These are phyloP conservation scores for Sitta europaea DNA, from an alignment of 2,113 vertebrate species.

Conservation along the genomic window DNA sequence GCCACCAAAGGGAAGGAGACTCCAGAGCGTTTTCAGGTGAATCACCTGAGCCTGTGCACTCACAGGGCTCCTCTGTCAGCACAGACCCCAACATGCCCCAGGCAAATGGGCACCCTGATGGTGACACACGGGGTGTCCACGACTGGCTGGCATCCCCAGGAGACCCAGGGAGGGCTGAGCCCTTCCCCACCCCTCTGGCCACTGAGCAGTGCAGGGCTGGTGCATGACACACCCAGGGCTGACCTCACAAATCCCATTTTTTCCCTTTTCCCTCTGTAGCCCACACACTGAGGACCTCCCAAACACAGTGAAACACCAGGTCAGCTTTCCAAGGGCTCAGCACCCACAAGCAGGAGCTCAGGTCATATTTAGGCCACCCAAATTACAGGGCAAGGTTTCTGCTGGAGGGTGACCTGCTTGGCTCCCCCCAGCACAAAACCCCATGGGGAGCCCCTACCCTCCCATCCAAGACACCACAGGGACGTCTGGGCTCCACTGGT, in stretches of 20 bases:
- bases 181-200: background rate
- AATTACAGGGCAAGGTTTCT: conserved; percentile 29
- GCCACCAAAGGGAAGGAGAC: background rate
- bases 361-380: conserved; percentile 20
- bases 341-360: background rate
- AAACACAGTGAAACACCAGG: background rate
- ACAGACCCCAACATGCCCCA: accelerated
- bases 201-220: background rate
- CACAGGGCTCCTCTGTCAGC: background rate
- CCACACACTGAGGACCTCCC: conserved; percentile 59
- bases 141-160: accelerated
- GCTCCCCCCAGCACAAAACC: background rate
- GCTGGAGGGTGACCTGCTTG: background rate
- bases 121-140: accelerated
- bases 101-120: background rate
- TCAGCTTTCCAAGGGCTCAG: conserved; percentile 8
- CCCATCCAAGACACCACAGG: accelerated
- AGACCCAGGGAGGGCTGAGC: background rate
- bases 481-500: accelerated
- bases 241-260: background rate
- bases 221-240: conserved; percentile 1
- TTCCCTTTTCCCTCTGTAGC: background rate
- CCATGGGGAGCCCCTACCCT: background rate
- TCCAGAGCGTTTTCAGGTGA: accelerated
- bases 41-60: background rate